Conservation (phyloP, 2,113 vertebrate species). For the Shinisaurus crocodilurus region DNA sequence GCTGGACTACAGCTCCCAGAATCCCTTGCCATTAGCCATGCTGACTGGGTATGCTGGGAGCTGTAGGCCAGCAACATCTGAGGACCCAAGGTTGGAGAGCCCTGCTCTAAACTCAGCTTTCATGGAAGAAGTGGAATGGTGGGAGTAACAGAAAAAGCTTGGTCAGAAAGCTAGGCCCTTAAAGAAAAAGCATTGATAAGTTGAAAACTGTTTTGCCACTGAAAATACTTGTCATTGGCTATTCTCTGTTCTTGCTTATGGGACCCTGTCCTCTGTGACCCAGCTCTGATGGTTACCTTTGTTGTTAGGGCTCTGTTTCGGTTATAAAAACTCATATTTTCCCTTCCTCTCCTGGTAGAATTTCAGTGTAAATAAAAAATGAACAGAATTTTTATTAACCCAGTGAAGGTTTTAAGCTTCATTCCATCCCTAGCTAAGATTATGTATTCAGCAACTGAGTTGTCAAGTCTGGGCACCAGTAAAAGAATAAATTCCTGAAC, state of each 20-base stretch:
- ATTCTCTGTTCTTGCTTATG: not conserved
- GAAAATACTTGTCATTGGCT: not conserved
- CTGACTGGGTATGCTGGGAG: too few species aligned
- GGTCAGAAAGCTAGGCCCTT: not conserved
- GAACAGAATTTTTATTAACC: slow-evolving; percentile 39
- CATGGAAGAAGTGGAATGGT: not conserved
- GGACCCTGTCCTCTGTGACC: not conserved
- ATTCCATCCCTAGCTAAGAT: slow-evolving; percentile 19
- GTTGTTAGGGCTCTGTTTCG: not conserved
- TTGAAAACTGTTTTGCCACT: slow-evolving; percentile 18
- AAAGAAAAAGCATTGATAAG: not conserved
- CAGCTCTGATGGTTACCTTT: not conserved
- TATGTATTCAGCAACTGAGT: slow-evolving; percentile 35
- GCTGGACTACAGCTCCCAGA: too few species aligned
- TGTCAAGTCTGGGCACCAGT: slow-evolving; percentile 15
- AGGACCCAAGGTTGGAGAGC: too few species aligned
- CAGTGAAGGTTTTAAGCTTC: slow-evolving; percentile 35
- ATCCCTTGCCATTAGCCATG: too few species aligned
- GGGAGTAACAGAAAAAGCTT: not conserved
- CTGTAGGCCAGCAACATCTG: too few species aligned
- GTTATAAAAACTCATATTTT: not conserved
- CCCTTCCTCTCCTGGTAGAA: slow-evolving; percentile 7
- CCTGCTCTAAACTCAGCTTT: not conserved
- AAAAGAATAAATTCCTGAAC: slow-evolving; percentile 22
- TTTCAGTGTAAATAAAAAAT: slow-evolving; percentile 35